Evolutionary conservation across 2,113 vertebrate genomes (phyloP).

Genomic region (Hippocampus mohnikei): DNA sequence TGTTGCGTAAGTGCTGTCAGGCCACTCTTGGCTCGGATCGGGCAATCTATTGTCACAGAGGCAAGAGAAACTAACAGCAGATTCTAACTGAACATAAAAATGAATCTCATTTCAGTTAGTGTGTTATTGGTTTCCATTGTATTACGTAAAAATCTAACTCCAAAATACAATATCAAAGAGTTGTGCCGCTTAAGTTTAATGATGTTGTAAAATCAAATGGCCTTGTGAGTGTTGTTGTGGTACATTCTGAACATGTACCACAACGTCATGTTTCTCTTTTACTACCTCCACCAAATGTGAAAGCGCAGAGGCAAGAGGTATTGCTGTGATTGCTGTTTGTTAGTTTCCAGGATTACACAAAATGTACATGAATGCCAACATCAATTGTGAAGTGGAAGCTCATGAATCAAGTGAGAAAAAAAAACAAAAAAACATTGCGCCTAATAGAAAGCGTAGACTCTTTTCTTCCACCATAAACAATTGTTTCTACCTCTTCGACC

Average conservation of each 20-base stretch:
- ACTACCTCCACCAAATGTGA: neutral
- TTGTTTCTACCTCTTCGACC: too few relatives aligned
- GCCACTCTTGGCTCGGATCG: slow-evolving; percentile 18
- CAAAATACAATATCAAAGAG: neutral
- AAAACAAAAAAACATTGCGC: neutral
- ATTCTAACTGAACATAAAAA: neutral
- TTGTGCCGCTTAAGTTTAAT: slow-evolving; percentile 1
- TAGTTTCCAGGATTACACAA: neutral
- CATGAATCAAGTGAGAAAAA: neutral
- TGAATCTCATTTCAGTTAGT: neutral
- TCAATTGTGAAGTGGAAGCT: neutral
- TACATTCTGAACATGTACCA: neutral
- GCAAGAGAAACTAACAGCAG: neutral
- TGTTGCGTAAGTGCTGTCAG: slow-evolving; percentile 12
- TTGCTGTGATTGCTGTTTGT: neutral
- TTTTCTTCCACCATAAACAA: too few relatives aligned
- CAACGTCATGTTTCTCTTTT: slow-evolving; percentile 1
- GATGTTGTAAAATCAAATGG: neutral
- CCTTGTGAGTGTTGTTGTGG: neutral
- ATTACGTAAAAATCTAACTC: neutral
- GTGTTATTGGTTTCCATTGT: neutral
- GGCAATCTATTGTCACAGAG: slow-evolving; percentile 4
- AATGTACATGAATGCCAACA: neutral
- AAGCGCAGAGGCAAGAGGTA: neutral
- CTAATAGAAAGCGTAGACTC: too few relatives aligned